Evolutionary conservation across 1,140 invertebrate genomes (phyloP).

Genomic region (Dendrolimus kikuchii): DNA sequence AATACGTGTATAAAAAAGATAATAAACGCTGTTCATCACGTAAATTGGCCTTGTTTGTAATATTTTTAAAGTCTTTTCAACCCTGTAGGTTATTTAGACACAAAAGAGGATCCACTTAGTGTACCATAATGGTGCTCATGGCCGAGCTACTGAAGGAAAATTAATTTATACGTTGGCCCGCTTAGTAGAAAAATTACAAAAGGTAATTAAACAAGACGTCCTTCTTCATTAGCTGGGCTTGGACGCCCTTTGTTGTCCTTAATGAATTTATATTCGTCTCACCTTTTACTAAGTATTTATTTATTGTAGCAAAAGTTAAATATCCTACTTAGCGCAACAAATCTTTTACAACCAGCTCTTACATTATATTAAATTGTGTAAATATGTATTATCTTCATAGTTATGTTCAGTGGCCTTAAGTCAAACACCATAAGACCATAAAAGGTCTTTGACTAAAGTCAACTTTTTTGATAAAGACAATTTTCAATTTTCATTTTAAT

Average conservation of each 20-base stretch:
- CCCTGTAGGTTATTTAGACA: constrained; percentile 29
- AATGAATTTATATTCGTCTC: constrained; percentile 52
- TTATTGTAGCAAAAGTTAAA: too few species aligned
- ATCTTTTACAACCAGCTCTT: too few species aligned
- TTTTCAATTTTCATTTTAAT: too few species aligned
- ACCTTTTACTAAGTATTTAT: constrained; percentile 12
- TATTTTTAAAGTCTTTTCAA: constrained; percentile 19
- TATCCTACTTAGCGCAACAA: too few species aligned
- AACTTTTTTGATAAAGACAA: too few species aligned
- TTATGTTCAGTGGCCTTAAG: too few species aligned
- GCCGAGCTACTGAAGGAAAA: constrained; percentile 44
- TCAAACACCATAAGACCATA: too few species aligned
- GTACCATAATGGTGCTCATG: constrained; percentile 40
- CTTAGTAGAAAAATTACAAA: constrained; percentile 61
- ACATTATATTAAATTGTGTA: too few species aligned
- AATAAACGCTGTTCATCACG: neutral
- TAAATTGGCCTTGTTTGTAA: constrained; percentile 22
- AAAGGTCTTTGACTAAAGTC: too few species aligned
- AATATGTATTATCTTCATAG: too few species aligned
- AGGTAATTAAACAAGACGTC: constrained; percentile 64
- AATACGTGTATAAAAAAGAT: too few species aligned
- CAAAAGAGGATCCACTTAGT: constrained; percentile 44
- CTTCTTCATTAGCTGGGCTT: constrained; percentile 53
- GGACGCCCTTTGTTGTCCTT: constrained; percentile 45
- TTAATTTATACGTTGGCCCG: constrained; percentile 52